Base-by-base conservation (phyloP, 1,140 invertebrate genomes). In the Venturia canescens region DNA sequence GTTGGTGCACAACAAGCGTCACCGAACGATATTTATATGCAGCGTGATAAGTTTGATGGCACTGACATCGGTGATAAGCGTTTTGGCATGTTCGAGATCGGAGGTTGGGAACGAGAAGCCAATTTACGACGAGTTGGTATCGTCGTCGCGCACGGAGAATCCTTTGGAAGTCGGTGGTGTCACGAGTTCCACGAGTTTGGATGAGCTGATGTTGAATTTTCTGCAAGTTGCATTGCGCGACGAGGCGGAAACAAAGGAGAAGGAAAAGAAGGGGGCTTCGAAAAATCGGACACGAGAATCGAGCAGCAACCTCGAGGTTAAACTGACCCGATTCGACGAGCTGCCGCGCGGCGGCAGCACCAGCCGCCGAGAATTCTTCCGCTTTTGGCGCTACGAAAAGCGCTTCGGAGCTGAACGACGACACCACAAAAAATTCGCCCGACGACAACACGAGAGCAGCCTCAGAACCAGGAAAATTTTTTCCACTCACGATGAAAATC, bases 1-100 rank as follows among this genome's bases (percentile, higher is more conserved):
- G 75, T 89, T 98, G 74, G 95, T 96, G 0, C 94, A 95, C 82
- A 94, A 95, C 75, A 93, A 95, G 13, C 92, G 93, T 63, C 92
- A 94, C 18, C 91, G 96, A 53, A 97, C 96, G 1, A 89, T 95
- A 21, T 96, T 97, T 87, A 97, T 97, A 80, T 97, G 96, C 86
- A 92, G 93, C n/a, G 94, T 97, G 13, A 95, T 97, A 78, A 93
- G 95, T 34, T 91, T 97, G 44, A 97, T 98, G 95, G 94, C 95
- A 9, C 86, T 91, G 78, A 91, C 91, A 0, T 92, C 91, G 1
- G 84, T 90, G 27, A 88, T 91, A 44, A 89, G 90, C 3, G 88
- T 89, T 1, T 74, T 90, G 3, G 88, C 86, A 0, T 92, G 91
- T 84, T 85, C 88, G 2, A 71, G 78, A 72, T 79, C 83, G 38